phyloP scores from a whole-genome alignment of 2,888 invertebrate species.

The Physocephala rufipes region DNA sequence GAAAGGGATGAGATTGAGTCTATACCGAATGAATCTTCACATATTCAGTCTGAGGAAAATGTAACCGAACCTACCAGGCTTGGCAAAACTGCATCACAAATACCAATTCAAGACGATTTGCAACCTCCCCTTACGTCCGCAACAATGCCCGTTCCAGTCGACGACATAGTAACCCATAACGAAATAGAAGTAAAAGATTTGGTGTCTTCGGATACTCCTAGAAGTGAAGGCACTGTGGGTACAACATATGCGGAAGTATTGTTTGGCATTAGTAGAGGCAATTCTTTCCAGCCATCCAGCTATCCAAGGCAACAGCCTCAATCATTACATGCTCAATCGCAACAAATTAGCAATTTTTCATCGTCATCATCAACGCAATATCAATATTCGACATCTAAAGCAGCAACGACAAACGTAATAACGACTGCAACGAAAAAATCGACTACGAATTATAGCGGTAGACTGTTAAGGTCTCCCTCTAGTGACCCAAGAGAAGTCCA shows the following conservation, averaged over 20 bases:
- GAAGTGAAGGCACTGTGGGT: slow-evolving; percentile 44
- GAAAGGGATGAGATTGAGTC: slow-evolving; percentile 60
- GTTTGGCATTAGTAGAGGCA: slow-evolving; percentile 57
- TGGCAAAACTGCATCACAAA: slow-evolving; percentile 12
- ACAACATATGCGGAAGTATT: slow-evolving; percentile 63
- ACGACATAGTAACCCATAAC: slow-evolving; percentile 28
- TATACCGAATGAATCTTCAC: slow-evolving; percentile 49
- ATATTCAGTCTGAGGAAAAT: not conserved
- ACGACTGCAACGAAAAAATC: slow-evolving; percentile 48
- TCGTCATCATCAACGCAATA: slow-evolving; percentile 46
- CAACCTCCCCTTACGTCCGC: slow-evolving; percentile 39
- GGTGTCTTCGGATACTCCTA: slow-evolving; percentile 19
- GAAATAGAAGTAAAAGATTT: not conserved
- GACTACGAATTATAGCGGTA: slow-evolving; percentile 36
- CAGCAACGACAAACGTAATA: slow-evolving; percentile 47
- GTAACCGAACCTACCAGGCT: slow-evolving; percentile 10
- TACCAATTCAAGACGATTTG: slow-evolving; percentile 35
- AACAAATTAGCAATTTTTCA: slow-evolving; percentile 49
- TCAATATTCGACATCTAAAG: slow-evolving; percentile 61
- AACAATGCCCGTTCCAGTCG: not conserved
- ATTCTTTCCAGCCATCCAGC: slow-evolving; percentile 70
- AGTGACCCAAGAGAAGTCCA: slow-evolving; percentile 52
- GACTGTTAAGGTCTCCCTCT: slow-evolving; percentile 55
- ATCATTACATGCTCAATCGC: too few relatives aligned
- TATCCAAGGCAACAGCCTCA: slow-evolving; percentile 44